Percentiles rank a stretch among this genome's conserved stretches.
These are phyloP conservation scores for Ectropis crepuscularia DNA, from an alignment of 2,888 invertebrate species.

Conservation along the genomic window DNA sequence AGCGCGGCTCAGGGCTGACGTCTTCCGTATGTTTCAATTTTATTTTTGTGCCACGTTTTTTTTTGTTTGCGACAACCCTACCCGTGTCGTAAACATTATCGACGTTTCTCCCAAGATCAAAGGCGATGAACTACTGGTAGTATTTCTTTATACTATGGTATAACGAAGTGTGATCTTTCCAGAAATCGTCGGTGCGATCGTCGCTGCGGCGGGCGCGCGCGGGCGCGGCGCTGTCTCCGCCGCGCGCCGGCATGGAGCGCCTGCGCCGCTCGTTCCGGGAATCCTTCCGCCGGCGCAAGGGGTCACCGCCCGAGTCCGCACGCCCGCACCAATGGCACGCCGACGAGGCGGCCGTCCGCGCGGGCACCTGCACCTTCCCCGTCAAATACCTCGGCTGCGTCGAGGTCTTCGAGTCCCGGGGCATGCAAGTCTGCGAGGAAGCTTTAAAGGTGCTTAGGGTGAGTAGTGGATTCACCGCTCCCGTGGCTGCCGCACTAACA, in stretches of 20 bases:
- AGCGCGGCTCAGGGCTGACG: too few species aligned
- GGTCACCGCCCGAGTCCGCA: constrained; percentile 93
- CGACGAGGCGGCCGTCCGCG: constrained; percentile 97
- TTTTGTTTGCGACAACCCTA: too few species aligned
- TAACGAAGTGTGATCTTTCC: constrained; percentile 43
- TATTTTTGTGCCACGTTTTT: too few species aligned
- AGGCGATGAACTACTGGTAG: too few species aligned
- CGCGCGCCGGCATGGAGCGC: constrained; percentile 91
- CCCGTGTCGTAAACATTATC: too few species aligned
- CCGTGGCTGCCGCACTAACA: constrained; percentile 28
- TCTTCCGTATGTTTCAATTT: too few species aligned
- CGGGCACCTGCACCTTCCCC: constrained; percentile 98
- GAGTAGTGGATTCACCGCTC: constrained; percentile 62
- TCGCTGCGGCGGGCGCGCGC: constrained; percentile 79
- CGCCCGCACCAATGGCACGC: constrained; percentile 99
- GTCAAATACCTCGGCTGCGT: constrained; percentile 99
- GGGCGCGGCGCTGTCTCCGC: constrained; percentile 78
- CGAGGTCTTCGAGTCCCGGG: constrained; percentile 99
- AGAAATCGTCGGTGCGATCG: constrained; percentile 80
- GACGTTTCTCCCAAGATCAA: too few species aligned
- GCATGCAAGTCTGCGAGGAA: constrained; percentile 99
- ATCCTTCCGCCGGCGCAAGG: constrained; percentile 96
- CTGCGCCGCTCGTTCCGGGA: constrained; percentile 95
- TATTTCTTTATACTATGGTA: too few species aligned
- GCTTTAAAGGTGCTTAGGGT: constrained; percentile 98